These are phyloP conservation scores for Trachemys scripta DNA, from an alignment of 2,113 vertebrate species.

Conservation along the genomic window DNA sequence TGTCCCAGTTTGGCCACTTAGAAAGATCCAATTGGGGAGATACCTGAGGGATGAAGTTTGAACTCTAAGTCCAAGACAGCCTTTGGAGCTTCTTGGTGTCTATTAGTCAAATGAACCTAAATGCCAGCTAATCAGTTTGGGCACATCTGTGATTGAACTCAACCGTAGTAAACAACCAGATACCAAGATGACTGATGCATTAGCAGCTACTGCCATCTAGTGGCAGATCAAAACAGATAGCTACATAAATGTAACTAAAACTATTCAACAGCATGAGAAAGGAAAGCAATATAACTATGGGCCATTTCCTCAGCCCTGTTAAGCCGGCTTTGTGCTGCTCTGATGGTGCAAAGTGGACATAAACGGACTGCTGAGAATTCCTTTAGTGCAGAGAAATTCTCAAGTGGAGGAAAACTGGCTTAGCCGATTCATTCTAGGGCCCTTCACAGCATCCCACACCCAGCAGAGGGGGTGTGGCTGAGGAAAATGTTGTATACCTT, in stretches of 20 bases:
- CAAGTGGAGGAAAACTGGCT: background rate
- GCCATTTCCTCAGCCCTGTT: background rate
- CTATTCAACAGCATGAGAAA: rapidly evolving
- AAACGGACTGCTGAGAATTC: no score
- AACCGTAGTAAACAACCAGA: background rate
- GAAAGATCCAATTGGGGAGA: background rate
- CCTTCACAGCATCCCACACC: background rate
- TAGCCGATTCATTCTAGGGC: background rate
- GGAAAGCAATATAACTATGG: rapidly evolving
- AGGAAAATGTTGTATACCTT: background rate
- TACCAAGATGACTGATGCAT: background rate
- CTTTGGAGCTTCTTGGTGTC: background rate
- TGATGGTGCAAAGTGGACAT: background rate
- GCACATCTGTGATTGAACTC: background rate
- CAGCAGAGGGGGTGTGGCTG: background rate
- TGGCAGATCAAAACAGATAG: background rate
- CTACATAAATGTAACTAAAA: rapidly evolving
- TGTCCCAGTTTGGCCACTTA: background rate
- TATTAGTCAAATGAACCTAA: background rate
- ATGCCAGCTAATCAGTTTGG: background rate
- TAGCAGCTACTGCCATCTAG: conserved; percentile 76
- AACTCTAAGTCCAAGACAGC: background rate
- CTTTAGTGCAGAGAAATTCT: background rate
- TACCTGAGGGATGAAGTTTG: background rate
- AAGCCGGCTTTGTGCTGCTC: background rate